Conservation (phyloP, 2,888 invertebrate genomes). For the Sicus ferrugineus region DNA sequence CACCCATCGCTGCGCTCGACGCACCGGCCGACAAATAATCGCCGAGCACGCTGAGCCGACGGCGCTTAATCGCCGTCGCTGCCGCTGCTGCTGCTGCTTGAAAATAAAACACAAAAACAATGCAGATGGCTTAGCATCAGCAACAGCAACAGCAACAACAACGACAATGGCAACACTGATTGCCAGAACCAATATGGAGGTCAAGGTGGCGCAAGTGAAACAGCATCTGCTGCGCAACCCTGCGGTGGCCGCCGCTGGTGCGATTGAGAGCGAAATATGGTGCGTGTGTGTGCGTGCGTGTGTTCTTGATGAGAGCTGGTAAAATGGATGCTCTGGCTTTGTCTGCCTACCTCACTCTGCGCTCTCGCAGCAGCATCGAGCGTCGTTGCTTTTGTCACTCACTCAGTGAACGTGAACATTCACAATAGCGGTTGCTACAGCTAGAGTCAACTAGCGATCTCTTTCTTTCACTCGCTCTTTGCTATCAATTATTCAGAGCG, state of each 20-base stretch:
- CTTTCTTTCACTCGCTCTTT: slow-evolving; percentile 4
- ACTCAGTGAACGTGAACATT: background rate
- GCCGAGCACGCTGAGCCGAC: background rate
- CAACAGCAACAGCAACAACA: slow-evolving; percentile 29
- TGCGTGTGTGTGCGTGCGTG: background rate
- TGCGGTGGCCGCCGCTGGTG: background rate
- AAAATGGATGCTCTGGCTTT: background rate
- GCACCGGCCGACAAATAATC: too few relatives aligned
- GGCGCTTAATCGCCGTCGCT: background rate
- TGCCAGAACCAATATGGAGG: slow-evolving; percentile 42
- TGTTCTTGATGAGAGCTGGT: background rate
- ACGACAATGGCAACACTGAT: slow-evolving; percentile 33
- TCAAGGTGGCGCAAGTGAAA: slow-evolving; percentile 44
- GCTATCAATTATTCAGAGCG: background rate
- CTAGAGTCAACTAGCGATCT: slow-evolving; percentile 16
- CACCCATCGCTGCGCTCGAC: background rate
- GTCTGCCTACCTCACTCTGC: too few relatives aligned
- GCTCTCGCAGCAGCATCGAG: background rate
- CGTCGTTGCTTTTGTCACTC: background rate
- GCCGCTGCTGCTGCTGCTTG: background rate
- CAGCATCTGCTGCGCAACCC: slow-evolving; percentile 19
- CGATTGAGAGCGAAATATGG: background rate
- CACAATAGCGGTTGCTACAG: background rate
- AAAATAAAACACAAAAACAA: background rate
- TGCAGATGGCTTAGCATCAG: slow-evolving; percentile 25